Evolutionary conservation across 2,113 vertebrate genomes (phyloP).

Genomic region (Petromus typicus): DNA sequence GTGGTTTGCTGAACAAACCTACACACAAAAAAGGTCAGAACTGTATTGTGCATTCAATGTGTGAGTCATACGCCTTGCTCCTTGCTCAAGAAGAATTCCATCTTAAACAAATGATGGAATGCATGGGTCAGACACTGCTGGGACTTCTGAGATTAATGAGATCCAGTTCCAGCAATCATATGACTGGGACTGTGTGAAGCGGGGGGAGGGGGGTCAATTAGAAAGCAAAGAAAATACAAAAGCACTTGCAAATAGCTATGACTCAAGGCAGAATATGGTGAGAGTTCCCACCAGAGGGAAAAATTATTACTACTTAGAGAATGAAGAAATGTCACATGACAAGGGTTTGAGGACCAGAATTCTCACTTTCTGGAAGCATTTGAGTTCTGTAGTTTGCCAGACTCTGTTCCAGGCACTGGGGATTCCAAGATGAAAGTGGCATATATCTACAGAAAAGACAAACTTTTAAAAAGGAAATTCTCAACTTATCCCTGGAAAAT

Average conservation of each 20-base stretch:
- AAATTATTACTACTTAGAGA: constrained; percentile 23
- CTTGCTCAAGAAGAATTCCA: constrained; percentile 71
- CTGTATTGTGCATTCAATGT: constrained; percentile 75
- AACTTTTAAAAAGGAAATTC: constrained; percentile 36
- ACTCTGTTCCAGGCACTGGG: neutral
- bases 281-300: constrained; percentile 26
- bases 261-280: constrained; percentile 41
- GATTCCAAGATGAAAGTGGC: neutral
- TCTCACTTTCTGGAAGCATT: neutral
- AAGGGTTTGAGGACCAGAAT: neutral
- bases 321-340: constrained; percentile 33
- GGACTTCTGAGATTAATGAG: constrained; percentile 28
- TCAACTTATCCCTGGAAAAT: neutral
- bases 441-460: neutral
- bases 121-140: neutral
- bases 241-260: constrained; percentile 6
- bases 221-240: neutral
- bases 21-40: constrained; percentile 80
- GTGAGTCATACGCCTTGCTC: constrained; percentile 83
- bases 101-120: constrained; percentile 64
- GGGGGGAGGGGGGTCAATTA: neutral
- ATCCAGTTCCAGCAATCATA: constrained; percentile 39
- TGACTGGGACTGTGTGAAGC: neutral
- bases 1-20: constrained; percentile 85
- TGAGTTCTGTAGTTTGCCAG: neutral